Percentiles rank a stretch among this genome's conserved stretches.
phyloP scores from a whole-genome alignment of 2,113 vertebrate genomes.

The Elaphurus davidianus region DNA sequence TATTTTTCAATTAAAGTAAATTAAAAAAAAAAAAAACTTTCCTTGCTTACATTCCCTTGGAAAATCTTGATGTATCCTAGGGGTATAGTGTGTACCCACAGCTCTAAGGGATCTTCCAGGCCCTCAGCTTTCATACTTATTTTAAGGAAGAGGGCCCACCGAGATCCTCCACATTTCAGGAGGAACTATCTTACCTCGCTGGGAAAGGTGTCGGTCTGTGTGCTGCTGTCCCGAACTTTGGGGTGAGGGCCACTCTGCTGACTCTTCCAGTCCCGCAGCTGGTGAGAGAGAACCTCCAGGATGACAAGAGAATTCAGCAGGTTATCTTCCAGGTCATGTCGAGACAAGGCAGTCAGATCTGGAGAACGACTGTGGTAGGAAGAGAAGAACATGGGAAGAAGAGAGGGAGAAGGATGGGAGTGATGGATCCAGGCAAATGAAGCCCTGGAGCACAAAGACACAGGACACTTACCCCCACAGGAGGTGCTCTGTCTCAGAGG shows the following conservation, averaged over 20 bases:
- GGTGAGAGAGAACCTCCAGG: constrained; percentile 90
- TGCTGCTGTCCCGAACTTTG: constrained; percentile 79
- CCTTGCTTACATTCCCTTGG: background rate
- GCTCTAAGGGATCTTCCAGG: background rate
- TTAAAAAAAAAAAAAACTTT: background rate
- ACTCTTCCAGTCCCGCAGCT: constrained; percentile 80
- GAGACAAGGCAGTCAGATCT: constrained; percentile 83
- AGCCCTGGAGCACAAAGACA: background rate
- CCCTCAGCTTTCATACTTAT: constrained; percentile 17
- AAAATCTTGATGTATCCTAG: background rate
- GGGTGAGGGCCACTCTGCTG: background rate
- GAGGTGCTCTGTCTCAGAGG: constrained; percentile 73
- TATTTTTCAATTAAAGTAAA: background rate
- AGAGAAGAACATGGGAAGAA: background rate
- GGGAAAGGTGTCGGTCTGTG: constrained; percentile 87
- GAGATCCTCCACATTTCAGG: background rate
- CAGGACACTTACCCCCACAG: constrained; percentile 77
- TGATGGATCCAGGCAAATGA: background rate
- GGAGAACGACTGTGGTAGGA: constrained; percentile 80
- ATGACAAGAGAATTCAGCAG: constrained; percentile 89
- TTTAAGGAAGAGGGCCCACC: background rate
- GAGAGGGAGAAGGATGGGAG: background rate
- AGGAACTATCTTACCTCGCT: constrained; percentile 80
- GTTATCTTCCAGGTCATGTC: constrained; percentile 88
- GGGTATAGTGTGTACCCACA: background rate